Percentiles rank a stretch among this genome's conserved stretches.
These are phyloP conservation scores for Zophobas morio DNA, from an alignment of 1,140 invertebrate species.

Conservation along the genomic window DNA sequence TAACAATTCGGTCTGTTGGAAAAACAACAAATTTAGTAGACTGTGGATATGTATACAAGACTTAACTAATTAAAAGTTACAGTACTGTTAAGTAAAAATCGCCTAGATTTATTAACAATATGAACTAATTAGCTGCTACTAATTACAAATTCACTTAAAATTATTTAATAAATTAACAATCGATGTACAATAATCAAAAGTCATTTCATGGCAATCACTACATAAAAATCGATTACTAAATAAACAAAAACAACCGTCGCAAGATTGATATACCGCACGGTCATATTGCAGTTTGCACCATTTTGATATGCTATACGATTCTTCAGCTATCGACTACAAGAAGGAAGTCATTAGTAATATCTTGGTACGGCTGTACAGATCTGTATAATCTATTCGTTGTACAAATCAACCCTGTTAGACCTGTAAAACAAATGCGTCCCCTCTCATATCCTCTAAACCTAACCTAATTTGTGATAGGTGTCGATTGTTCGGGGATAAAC, in stretches of 20 bases:
- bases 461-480: slow-evolving; percentile 35
- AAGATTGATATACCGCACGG: slow-evolving; percentile 19
- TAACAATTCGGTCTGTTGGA: slow-evolving; percentile 37
- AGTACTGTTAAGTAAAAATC: slow-evolving; percentile 19
- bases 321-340: slow-evolving; percentile 19
- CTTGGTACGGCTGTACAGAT: slow-evolving; percentile 1
- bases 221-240: slow-evolving; percentile 29
- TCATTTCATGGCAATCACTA: slow-evolving; percentile 30
- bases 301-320: slow-evolving; percentile 47
- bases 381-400: slow-evolving; percentile 17
- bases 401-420: slow-evolving; percentile 34
- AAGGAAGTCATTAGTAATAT: slow-evolving; percentile 12
- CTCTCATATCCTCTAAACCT: slow-evolving; percentile 1
- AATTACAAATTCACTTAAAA: slow-evolving; percentile 41
- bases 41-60: slow-evolving; percentile 57
- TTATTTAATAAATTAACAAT: slow-evolving; percentile 46
- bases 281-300: slow-evolving; percentile 35
- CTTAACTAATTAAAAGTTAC: slow-evolving; percentile 26
- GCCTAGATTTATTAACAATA: slow-evolving; percentile 32
- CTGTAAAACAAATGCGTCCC: slow-evolving; percentile 23
- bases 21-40: slow-evolving; percentile 51
- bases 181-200: slow-evolving; percentile 34
- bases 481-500: slow-evolving; percentile 17
- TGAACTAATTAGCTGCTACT: slow-evolving; percentile 29
- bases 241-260: slow-evolving; percentile 18